Evolutionary conservation across 1,140 invertebrate species (phyloP), one percentile per base, ranked within the genome.

Genomic region (Vollenhovia emeryi): DNA sequence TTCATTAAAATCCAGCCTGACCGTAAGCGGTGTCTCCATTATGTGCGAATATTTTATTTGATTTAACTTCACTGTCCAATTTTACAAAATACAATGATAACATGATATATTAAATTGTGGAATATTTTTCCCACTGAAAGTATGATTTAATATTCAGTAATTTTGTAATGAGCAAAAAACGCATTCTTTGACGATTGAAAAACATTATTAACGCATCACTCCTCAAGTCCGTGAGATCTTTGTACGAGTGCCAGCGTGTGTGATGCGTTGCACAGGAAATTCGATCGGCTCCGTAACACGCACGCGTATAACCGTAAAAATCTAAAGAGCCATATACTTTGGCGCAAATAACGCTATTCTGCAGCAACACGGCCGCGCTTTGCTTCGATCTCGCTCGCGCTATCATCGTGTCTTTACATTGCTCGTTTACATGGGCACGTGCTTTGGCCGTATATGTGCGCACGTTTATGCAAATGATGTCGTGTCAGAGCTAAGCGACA

Each of bases 291-390:
- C 18, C 11, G 5, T 50, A 66, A n/a, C 50, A 43, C 64, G 36
- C 57, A 21, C 24, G 66, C 24, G 1, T 71, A 71, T 80, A 55
- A 57, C 64, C 64, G 13, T 80, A 80, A 80, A 80, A 57, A 57
- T 80, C 64, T 45, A 33, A 78, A 78, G 36, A 80, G 27, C 33
- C 24, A 2, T 57, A 57, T 80, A 43, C 64, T 21, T 66, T 43
- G n/a, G 24, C 33, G 33, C 24, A 40, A 27, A 80, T 57, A 80
- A 71, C 66, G 36, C 15, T 57, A 80, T 43, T 80, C n/a, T 52
- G 36, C 36, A 9, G 24, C 18, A 57, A 36, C 33, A 57, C 64
- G 78, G 57, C 13, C 27, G 11, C 13, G 40, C 27, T 27, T 6
- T 33, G 13, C 27, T 50, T 36, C 13, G 21, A 13, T 78, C 43